Evolutionary conservation across 2,888 invertebrate species (phyloP).

Genomic region (Ophonus ardosiacus): DNA sequence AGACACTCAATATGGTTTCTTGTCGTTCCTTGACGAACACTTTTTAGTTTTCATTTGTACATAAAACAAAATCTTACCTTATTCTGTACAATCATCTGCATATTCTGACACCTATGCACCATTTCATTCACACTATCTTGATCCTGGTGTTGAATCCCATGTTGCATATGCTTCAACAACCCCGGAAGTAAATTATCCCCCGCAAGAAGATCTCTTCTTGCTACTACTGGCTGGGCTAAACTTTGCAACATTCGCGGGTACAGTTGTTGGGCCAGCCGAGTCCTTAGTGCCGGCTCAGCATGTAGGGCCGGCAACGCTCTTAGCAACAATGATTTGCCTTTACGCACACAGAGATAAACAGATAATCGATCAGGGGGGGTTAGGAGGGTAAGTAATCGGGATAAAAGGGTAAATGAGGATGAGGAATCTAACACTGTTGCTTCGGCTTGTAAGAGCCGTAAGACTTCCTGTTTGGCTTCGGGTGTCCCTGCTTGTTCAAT

Average conservation of each 20-base stretch:
- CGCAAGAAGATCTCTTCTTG: slow-evolving; percentile 78
- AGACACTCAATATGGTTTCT: too few relatives aligned
- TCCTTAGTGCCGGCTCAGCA: slow-evolving; percentile 69
- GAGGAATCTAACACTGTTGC: slow-evolving; percentile 76
- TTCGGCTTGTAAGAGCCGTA: slow-evolving; percentile 75
- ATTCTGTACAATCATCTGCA: too few relatives aligned
- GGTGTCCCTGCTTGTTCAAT: slow-evolving; percentile 77
- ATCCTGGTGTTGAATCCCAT: neutral
- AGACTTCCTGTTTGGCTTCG: slow-evolving; percentile 79
- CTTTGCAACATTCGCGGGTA: slow-evolving; percentile 81
- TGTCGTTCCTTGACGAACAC: too few relatives aligned
- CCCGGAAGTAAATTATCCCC: slow-evolving; percentile 73
- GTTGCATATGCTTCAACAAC: neutral
- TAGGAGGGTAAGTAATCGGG: slow-evolving; percentile 78
- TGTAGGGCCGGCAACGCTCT: slow-evolving; percentile 83
- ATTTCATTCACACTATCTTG: too few relatives aligned
- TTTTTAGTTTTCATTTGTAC: too few relatives aligned
- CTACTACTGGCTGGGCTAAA: slow-evolving; percentile 79
- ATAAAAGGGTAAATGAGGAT: slow-evolving; percentile 80
- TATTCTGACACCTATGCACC: too few relatives aligned
- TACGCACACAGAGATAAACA: slow-evolving; percentile 85
- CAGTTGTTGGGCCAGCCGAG: slow-evolving; percentile 76
- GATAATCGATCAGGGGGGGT: neutral
- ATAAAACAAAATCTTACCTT: too few relatives aligned
- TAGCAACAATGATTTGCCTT: slow-evolving; percentile 86